These are phyloP conservation scores for Frieseomelitta varia DNA, from an alignment of 1,140 invertebrate genomes.

Conservation along the genomic window DNA sequence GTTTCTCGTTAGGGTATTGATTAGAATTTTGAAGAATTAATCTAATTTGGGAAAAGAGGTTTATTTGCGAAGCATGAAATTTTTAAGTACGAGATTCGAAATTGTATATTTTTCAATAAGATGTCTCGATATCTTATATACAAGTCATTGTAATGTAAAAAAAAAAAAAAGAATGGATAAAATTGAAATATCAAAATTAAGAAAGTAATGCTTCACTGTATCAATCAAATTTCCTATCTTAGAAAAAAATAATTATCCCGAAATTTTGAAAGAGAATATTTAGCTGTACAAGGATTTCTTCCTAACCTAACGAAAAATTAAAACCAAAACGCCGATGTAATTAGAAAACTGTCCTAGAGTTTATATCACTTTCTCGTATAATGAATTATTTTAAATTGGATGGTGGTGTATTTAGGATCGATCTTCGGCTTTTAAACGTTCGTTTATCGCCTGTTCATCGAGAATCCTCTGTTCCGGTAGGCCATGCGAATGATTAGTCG, in stretches of 20 bases:
- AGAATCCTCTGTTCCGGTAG: slow-evolving; percentile 40
- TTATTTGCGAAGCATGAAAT: too few species aligned
- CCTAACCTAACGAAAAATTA: not conserved
- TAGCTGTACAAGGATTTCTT: not conserved
- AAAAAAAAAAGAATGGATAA: too few species aligned
- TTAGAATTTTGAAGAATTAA: too few species aligned
- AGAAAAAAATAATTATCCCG: not conserved
- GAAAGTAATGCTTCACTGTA: not conserved
- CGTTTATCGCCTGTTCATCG: slow-evolving; percentile 2
- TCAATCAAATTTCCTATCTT: not conserved
- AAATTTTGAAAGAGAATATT: not conserved
- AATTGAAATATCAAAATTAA: too few species aligned
- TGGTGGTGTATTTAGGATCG: not conserved
- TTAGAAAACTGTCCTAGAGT: not conserved
- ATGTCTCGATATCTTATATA: too few species aligned
- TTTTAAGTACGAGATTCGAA: too few species aligned
- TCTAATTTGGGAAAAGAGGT: too few species aligned
- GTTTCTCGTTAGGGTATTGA: too few species aligned
- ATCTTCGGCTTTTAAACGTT: slow-evolving; percentile 9
- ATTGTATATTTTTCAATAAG: too few species aligned
- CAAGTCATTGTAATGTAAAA: too few species aligned
- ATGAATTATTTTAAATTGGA: not conserved
- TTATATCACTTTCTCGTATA: not conserved
- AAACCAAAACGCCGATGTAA: not conserved
- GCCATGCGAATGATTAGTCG: slow-evolving; percentile 76